Evolutionary conservation across 2,888 invertebrate genomes (phyloP), one percentile per base, ranked within the genome.

Genomic region (Zygaena filipendulae): DNA sequence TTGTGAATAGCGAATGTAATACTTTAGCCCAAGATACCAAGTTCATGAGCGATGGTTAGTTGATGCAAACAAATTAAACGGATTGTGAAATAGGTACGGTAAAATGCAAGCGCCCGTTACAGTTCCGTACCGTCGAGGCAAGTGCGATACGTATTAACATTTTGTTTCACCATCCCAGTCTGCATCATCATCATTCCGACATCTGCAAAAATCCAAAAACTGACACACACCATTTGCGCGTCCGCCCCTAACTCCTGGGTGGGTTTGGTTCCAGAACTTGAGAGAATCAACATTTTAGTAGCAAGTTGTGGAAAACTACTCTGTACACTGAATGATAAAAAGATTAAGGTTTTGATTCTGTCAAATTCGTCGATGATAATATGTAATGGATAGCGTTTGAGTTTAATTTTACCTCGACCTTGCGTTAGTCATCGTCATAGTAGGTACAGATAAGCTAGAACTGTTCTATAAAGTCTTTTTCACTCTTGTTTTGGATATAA

Each of bases 121-220:
- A 77, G 56, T 57, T 70, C 71, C 91, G 87, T 92, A 92, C 91
- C 92, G 86, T 92, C 90, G 82, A 87, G 79, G 74, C 83, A 86
- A 84, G 77, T 82, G 77, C 82, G 83, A 82, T 83, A 84, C 74
- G 85, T 84, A 86, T 88, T 91, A 82, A 87, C 82, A 81, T 86
- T 88, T 84, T 91, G 90, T 87, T 92, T 92, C 88, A 92, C 91
- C 92, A 93, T 92, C 84, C 92, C 92, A 79, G 91, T 87, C 89
- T 92, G 92, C 92, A 92, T 92, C 92, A 93, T 91, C 87, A 93
- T 92, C 92, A 92, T 92, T 85, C 92, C 92, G 82, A 93, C 92
- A 92, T 92, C 92, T 92, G 92, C 64, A 89, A 90, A 87, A 87
- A 87, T 82, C 81, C 80, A 82, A 81, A 82, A 72, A 64, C 77